Base-by-base conservation (phyloP, 2,797 vertebrate species). In the Chaunax sp. region DNA sequence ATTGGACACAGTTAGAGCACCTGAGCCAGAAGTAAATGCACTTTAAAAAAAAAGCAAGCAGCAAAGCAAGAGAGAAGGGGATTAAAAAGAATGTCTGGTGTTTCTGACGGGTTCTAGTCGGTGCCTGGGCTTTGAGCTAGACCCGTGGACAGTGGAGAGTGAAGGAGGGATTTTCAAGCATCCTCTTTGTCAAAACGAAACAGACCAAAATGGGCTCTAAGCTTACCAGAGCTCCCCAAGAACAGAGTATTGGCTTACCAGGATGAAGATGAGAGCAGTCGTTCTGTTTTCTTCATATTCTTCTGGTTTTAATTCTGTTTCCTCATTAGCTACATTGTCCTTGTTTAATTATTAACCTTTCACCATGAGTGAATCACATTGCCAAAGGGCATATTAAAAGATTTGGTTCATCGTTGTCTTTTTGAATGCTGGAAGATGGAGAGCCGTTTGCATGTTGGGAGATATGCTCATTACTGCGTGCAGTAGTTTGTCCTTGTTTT, bases 111-210 rank as follows among this genome's bases (percentile, higher is more conserved):
- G 46, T 77, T 87, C 81, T 77, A 82, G 76, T 70, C 78, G n/a
- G 75, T 43, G 76, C 60, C 13, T 41, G 60, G 53, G 75, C 77
- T 85, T 82, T 84, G 75, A 88, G 77, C 79, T 64, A 22, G 73
- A 54, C 75, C 78, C 12, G 47, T 72, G 78, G 80, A 84, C 28
- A 26, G 53, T 76, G 59, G 47, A 44, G 69, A 80, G 74, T 66
- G 72, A 79, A 76, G 79, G 65, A 37, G 56, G 80, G 80, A 79
- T 77, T 82, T 88, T 78, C 53, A 76, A 81, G 72, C 77, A 82
- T 80, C 70, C 22, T 38, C 81, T 89, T 87, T 87, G 75, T 87
- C 63, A 40, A 50, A 77, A 67, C 73, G 77, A 86, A 88, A 82
- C 72, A 72, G 76, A 84, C 52, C 25, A 4, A 87, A 84, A 84